Evolutionary conservation across 2,113 vertebrate species (phyloP).

Genomic region (Lepus americanus): DNA sequence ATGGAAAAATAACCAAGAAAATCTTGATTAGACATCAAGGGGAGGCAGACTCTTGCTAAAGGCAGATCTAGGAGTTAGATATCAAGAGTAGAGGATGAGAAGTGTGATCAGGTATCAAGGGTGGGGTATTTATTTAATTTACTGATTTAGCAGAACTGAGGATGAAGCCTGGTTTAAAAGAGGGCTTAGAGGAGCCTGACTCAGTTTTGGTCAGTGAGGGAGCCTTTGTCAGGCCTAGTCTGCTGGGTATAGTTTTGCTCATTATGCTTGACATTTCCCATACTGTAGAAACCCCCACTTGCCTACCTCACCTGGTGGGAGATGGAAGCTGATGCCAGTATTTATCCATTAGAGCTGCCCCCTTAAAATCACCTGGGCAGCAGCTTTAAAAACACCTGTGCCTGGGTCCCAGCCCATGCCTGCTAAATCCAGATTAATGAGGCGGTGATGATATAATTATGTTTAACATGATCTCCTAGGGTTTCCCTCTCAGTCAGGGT

Average conservation of each 20-base stretch:
- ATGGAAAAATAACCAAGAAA: constrained; percentile 3
- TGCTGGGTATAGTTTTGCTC: not conserved
- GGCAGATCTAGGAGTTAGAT: not conserved
- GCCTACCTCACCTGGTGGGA: not conserved
- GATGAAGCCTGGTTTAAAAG: not conserved
- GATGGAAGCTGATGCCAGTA: not conserved
- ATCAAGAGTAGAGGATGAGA: not conserved
- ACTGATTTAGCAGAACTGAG: not conserved
- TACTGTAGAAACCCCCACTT: not conserved
- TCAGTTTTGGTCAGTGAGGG: not conserved
- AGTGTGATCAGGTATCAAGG: not conserved
- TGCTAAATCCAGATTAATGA: constrained; percentile 28
- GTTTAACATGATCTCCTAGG: constrained; percentile 50
- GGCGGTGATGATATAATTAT: not conserved
- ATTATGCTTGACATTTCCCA: not conserved
- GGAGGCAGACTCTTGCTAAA: constrained; percentile 35
- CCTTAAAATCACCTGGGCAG: not conserved
- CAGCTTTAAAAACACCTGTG: not conserved
- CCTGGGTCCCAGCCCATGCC: not conserved
- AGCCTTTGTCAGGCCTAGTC: not conserved
- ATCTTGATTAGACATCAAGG: constrained; percentile 50
- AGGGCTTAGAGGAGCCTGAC: not conserved
- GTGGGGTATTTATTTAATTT: constrained; percentile 10
- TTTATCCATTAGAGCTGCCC: not conserved
- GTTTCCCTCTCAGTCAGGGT: constrained; percentile 13